Conservation (phyloP, 1,140 invertebrate species). For the Aphelenchoides avenae region DNA sequence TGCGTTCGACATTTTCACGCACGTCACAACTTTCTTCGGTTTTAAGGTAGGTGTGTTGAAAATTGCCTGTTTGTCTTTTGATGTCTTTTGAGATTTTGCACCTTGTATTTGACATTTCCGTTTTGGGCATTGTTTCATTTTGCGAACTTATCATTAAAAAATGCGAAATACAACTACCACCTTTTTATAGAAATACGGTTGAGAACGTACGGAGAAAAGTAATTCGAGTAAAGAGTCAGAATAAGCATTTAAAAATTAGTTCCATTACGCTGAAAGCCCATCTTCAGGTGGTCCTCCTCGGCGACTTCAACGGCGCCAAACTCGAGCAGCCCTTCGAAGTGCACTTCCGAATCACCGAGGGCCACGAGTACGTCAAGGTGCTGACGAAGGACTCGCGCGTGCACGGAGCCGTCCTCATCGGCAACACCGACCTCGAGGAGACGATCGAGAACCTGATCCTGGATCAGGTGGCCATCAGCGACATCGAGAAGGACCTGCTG, state of each 20-base stretch:
- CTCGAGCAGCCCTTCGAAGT: slow-evolving; percentile 30
- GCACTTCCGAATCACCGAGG: slow-evolving; percentile 29
- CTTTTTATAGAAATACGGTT: too few relatives aligned
- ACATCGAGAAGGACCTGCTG: slow-evolving; percentile 29
- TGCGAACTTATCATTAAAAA: too few relatives aligned
- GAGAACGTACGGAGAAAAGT: too few relatives aligned
- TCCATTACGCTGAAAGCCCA: neutral
- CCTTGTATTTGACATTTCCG: too few relatives aligned
- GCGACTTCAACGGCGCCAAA: slow-evolving; percentile 25
- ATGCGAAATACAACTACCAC: too few relatives aligned
- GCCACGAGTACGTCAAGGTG: slow-evolving; percentile 31
- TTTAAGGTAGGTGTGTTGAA: slow-evolving; percentile 71
- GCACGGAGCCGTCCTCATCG: slow-evolving; percentile 88
- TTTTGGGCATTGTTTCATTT: too few relatives aligned
- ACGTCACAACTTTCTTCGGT: slow-evolving; percentile 90
- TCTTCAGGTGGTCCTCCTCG: slow-evolving; percentile 41
- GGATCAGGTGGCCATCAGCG: slow-evolving; percentile 26
- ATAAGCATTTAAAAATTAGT: neutral
- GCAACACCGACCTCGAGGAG: slow-evolving; percentile 88
- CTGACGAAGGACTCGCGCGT: slow-evolving; percentile 79
- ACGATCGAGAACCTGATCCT: slow-evolving; percentile 29
- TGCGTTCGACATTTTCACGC: slow-evolving; percentile 93
- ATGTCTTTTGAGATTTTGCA: too few relatives aligned
- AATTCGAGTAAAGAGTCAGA: too few relatives aligned
- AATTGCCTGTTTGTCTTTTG: too few relatives aligned